Evolutionary conservation across 2,888 invertebrate genomes (phyloP).

Genomic region (Microdon myrmicae): DNA sequence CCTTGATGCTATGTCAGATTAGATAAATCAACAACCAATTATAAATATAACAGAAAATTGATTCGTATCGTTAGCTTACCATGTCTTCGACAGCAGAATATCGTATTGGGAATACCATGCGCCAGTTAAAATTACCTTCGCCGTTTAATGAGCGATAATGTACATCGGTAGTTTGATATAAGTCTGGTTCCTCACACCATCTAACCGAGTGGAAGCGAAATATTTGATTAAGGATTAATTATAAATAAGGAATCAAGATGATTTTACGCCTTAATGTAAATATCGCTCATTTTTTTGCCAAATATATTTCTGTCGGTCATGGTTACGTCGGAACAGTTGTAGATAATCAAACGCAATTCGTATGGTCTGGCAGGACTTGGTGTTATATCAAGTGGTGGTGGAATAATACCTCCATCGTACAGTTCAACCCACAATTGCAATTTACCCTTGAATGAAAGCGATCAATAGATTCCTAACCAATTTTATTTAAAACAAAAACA

Average conservation of each 20-base stretch:
- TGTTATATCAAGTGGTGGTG: slow-evolving; percentile 80
- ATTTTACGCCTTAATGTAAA: slow-evolving; percentile 77
- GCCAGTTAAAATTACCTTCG: slow-evolving; percentile 90
- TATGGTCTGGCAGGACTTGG: slow-evolving; percentile 76
- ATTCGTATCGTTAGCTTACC: slow-evolving; percentile 64
- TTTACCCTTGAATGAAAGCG: slow-evolving; percentile 75
- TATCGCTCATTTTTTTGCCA: slow-evolving; percentile 80
- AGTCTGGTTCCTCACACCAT: slow-evolving; percentile 76
- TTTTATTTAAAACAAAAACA: slow-evolving; percentile 5
- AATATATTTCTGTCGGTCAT: slow-evolving; percentile 78
- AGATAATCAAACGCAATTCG: slow-evolving; percentile 76
- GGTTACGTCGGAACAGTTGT: slow-evolving; percentile 73
- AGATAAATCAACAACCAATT: slow-evolving; percentile 19
- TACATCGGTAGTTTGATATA: slow-evolving; percentile 82
- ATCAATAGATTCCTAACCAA: slow-evolving; percentile 5
- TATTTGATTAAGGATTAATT: slow-evolving; percentile 33
- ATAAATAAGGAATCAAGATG: background rate
- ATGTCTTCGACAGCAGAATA: slow-evolving; percentile 81
- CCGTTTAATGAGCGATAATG: slow-evolving; percentile 83
- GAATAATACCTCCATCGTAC: slow-evolving; percentile 72
- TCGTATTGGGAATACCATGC: slow-evolving; percentile 83
- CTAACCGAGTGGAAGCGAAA: slow-evolving; percentile 64
- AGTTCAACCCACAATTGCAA: slow-evolving; percentile 92
- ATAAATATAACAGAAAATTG: background rate
- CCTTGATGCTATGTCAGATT: background rate